Evolutionary conservation across 2,888 invertebrate genomes (phyloP).

Genomic region (Polyommatus icarus): DNA sequence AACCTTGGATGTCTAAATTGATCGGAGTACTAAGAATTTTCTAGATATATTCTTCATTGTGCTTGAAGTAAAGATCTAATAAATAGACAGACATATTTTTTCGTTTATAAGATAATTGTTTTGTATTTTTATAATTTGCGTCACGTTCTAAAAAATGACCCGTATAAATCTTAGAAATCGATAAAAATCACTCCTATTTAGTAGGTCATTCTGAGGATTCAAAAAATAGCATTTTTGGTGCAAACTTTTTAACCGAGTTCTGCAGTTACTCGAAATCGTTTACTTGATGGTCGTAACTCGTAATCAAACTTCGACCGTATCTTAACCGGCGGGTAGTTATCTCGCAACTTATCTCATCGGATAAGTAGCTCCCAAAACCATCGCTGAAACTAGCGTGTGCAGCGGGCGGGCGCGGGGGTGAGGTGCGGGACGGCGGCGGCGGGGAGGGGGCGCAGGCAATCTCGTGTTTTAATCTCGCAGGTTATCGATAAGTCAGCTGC

Average conservation of each 20-base stretch:
- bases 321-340: background rate
- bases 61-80: too few relatives aligned
- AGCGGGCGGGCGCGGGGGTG: background rate
- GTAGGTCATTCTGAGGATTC: too few relatives aligned
- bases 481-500: conserved; percentile 26
- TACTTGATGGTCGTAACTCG: background rate
- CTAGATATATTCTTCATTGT: too few relatives aligned
- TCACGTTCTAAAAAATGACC: too few relatives aligned
- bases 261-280: background rate
- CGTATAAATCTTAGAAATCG: too few relatives aligned
- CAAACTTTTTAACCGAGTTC: background rate
- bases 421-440: background rate
- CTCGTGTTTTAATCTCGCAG: conserved; percentile 27
- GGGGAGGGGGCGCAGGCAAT: conserved; percentile 16
- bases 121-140: too few relatives aligned
- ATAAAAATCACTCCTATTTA: too few relatives aligned
- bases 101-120: too few relatives aligned
- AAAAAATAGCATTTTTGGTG: too few relatives aligned
- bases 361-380: background rate
- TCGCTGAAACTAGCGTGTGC: background rate
- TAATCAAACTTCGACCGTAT: background rate
- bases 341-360: background rate
- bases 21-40: too few relatives aligned
- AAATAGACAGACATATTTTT: too few relatives aligned
- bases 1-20: too few relatives aligned